Base-by-base conservation (phyloP, 1,140 invertebrate genomes). In the Drosophila bifasciata region DNA sequence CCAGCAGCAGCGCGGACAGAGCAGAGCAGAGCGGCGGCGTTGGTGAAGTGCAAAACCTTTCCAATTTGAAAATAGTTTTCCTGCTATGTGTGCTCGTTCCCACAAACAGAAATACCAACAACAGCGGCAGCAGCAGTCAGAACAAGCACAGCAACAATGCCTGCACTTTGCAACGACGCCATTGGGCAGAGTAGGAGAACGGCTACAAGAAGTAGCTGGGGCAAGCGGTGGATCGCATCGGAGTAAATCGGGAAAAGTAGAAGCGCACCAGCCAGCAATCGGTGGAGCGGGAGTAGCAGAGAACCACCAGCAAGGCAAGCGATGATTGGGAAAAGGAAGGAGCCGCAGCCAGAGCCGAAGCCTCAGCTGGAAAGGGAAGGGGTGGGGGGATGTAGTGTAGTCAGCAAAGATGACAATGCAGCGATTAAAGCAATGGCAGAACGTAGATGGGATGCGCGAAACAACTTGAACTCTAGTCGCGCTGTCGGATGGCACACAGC, bases 51-150 rank as follows among this genome's bases (percentile, higher is more conserved):
- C 83, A 88, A 86, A 84, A 86, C 81, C 81, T 86, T 86, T 86
- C 83, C 81, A 86, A 86, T 86, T 86, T 86, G 77, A 86, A 88
- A 86, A 86, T 86, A 88, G 83, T 76, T 81, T 83, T 77, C 71
- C 73, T 81, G 78, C 62, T 73, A 61, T 78, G 62, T 79, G 83
- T 81, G 59, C 73, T 78, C 70, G 77, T 86, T 86, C 81, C 83
- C 83, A 88, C 81, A 75, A 79, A 64, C 32, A 68, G 66, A 51
- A 75, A 56, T 43, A 73, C 56, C 19, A 59, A 36, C 66, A 49
- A 57, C 28, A 59, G 17, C 43, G 62, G 25, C 59, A 32, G 43
- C 57, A 39, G 56, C 52, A 41, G 41, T 63, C 60, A 67, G 63
- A 67, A 67, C 64, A 67, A 67, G 39, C 60, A 52, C 50, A 39